These are phyloP conservation scores for Anomalospiza imberbis DNA, from an alignment of 2,797 vertebrate species.

Conservation along the genomic window DNA sequence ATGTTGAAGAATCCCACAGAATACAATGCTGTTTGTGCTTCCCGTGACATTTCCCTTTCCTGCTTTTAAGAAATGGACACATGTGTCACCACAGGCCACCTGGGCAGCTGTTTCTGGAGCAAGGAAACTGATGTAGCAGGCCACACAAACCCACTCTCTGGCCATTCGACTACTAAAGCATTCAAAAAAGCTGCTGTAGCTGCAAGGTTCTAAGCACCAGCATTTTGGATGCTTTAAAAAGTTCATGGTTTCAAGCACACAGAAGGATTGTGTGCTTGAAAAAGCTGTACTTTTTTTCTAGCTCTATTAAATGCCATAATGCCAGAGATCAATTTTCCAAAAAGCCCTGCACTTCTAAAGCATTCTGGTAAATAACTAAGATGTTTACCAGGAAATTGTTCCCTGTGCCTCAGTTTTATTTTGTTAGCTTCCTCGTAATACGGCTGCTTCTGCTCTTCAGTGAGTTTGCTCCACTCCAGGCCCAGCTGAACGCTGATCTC, in stretches of 20 bases:
- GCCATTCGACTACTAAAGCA: neutral
- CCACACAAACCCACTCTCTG: neutral
- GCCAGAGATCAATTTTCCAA: neutral
- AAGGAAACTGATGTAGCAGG: neutral
- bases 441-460: conserved; percentile 83
- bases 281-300: neutral
- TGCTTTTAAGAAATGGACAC: neutral
- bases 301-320: neutral
- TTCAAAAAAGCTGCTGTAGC: neutral
- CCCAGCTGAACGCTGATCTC: conserved; percentile 81
- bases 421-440: conserved; percentile 81
- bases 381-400: conserved; percentile 82
- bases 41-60: neutral
- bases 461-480: conserved; percentile 83
- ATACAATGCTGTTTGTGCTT: neutral
- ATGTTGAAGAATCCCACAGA: neutral
- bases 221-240: neutral
- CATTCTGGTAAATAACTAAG: neutral
- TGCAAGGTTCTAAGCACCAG: neutral
- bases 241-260: neutral
- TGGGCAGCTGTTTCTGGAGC: neutral
- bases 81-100: neutral
- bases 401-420: conserved; percentile 80
- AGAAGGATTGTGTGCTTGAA: neutral
- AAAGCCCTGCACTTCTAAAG: neutral